A percentile compares a stretch with the other conserved stretches of the same genome.
Evolutionary conservation across 1,140 invertebrate genomes (phyloP).

Genomic region (Zaprionus gabonicus): DNA sequence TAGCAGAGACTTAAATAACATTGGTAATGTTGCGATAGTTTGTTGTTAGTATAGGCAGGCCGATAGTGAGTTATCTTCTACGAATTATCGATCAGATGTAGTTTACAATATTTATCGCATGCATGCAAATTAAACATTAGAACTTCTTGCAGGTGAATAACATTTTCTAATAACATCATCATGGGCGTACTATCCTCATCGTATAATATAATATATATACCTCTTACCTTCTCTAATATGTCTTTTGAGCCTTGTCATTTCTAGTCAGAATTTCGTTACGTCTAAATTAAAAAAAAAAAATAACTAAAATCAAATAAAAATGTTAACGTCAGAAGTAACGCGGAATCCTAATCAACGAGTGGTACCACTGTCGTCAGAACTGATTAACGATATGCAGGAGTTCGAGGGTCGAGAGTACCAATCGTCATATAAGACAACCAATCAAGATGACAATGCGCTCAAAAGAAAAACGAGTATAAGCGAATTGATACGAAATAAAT

Average conservation of each 20-base stretch:
- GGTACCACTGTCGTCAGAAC: conserved; percentile 20
- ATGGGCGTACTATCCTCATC: too few species aligned
- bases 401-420: conserved; percentile 24
- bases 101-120: too few species aligned
- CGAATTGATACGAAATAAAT: background rate
- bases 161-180: too few species aligned
- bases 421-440: background rate
- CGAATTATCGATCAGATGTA: too few species aligned
- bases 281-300: background rate
- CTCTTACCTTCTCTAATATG: background rate
- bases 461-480: background rate
- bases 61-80: too few species aligned
- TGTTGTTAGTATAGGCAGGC: too few species aligned
- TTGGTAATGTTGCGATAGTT: too few species aligned
- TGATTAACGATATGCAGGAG: conserved; percentile 36
- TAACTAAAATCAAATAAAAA: conserved; percentile 13
- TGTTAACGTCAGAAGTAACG: conserved; percentile 10
- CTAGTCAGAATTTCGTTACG: background rate
- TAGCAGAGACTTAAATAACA: too few species aligned
- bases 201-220: too few species aligned
- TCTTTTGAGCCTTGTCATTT: background rate
- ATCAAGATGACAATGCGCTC: background rate
- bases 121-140: too few species aligned
- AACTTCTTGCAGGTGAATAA: too few species aligned
- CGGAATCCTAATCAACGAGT: background rate